These are phyloP conservation scores for Glareola pratincola DNA, from an alignment of 2,113 vertebrate genomes.

Conservation along the genomic window DNA sequence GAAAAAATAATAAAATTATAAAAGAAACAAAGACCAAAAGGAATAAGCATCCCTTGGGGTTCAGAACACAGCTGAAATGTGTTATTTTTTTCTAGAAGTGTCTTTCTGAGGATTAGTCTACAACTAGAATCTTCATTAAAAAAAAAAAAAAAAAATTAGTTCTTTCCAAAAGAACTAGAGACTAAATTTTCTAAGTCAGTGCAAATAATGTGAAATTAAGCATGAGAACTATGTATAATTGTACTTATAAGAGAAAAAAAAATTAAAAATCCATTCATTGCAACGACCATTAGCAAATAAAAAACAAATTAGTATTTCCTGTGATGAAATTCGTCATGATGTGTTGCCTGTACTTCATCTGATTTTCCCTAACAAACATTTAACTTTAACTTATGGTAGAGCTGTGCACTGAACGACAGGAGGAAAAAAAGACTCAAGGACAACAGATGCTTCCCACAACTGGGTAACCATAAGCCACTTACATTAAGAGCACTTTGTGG, in stretches of 20 bases:
- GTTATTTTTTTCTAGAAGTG: not conserved
- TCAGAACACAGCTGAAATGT: not conserved
- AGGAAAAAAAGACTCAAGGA: not conserved
- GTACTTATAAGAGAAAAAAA: not conserved
- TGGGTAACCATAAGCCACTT: not conserved
- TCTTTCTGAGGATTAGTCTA: not conserved
- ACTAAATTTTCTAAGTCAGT: not conserved
- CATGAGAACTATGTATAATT: not conserved
- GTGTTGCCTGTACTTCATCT: not conserved
- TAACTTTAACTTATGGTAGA: not conserved
- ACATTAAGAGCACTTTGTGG: not conserved
- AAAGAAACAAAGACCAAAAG: not conserved
- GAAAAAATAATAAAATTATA: not conserved
- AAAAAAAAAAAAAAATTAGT: not conserved
- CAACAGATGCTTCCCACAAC: not conserved
- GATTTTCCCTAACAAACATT: not conserved
- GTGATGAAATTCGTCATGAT: not conserved
- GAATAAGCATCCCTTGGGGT: not conserved
- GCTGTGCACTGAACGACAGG: not conserved
- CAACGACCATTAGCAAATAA: not conserved
- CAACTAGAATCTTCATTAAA: not conserved
- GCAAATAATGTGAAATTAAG: not conserved
- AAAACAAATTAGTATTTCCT: not conserved
- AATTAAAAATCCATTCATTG: not conserved
- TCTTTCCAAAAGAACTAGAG: not conserved